Conservation (phyloP, 2,888 invertebrate genomes). For the Pyrocoelia pectoralis region DNA sequence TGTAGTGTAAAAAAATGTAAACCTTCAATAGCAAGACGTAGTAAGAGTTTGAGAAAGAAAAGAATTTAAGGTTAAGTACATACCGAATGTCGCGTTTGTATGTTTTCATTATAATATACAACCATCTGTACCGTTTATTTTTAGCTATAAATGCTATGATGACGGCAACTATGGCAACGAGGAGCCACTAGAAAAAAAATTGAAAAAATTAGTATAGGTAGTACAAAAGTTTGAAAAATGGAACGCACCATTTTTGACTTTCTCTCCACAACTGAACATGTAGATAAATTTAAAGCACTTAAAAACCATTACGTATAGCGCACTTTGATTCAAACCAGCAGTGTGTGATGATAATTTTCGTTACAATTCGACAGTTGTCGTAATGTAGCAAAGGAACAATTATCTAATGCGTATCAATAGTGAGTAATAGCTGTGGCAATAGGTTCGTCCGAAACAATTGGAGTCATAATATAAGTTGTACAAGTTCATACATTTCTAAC, state of each 20-base stretch:
- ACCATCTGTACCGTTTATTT: conserved; percentile 53
- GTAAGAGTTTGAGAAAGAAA: too few species aligned
- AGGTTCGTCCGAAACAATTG: too few species aligned
- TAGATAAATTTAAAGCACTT: neutral
- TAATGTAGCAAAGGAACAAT: neutral
- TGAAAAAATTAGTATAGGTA: neutral
- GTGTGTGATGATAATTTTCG: conserved; percentile 1
- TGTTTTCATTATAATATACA: conserved; percentile 71
- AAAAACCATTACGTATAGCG: neutral
- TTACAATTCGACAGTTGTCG: neutral
- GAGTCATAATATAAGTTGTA: too few species aligned
- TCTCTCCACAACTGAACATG: neutral
- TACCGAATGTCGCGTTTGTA: conserved; percentile 72
- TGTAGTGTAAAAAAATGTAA: too few species aligned
- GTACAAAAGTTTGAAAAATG: neutral
- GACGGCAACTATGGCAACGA: conserved; percentile 17
- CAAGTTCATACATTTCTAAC: too few species aligned
- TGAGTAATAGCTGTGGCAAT: too few species aligned
- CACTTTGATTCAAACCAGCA: neutral
- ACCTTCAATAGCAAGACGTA: too few species aligned
- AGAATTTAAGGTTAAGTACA: too few species aligned
- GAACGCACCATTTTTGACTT: neutral
- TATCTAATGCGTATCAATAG: too few species aligned
- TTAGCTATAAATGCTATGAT: conserved; percentile 14
- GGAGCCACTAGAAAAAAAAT: neutral